These are phyloP conservation scores for Andrena haemorrhoa DNA, from an alignment of 2,888 invertebrate genomes.

Conservation along the genomic window DNA sequence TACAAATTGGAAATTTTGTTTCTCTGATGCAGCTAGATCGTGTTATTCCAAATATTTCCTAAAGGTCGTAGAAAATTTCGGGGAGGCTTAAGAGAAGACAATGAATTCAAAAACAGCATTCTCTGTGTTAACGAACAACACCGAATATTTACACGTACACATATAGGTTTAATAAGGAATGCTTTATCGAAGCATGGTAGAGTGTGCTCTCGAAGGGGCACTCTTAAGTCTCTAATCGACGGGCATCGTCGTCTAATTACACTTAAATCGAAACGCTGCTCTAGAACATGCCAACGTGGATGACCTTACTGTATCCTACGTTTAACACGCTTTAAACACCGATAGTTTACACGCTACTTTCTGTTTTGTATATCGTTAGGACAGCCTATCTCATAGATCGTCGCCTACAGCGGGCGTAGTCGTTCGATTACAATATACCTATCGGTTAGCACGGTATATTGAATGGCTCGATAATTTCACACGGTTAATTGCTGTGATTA, in stretches of 20 bases:
- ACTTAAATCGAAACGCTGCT: slow-evolving; percentile 33
- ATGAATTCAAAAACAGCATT: slow-evolving; percentile 1
- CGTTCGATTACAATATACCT: slow-evolving; percentile 43
- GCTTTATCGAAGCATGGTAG: neutral
- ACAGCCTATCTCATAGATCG: slow-evolving; percentile 61
- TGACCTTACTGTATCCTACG: slow-evolving; percentile 40
- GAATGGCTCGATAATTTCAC: slow-evolving; percentile 44
- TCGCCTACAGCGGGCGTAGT: slow-evolving; percentile 50
- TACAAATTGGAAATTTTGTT: neutral
- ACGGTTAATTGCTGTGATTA: slow-evolving; percentile 35
- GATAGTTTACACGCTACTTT: slow-evolving; percentile 73
- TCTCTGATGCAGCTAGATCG: too few relatives aligned
- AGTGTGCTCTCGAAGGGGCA: neutral
- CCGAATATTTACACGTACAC: slow-evolving; percentile 11
- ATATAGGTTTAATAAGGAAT: neutral
- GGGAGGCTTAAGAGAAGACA: neutral
- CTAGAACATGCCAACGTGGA: slow-evolving; percentile 35
- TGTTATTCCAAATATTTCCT: too few relatives aligned
- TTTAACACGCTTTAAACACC: slow-evolving; percentile 63
- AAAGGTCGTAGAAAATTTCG: neutral
- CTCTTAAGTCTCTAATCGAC: slow-evolving; percentile 19
- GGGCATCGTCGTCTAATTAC: slow-evolving; percentile 29
- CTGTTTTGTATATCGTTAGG: slow-evolving; percentile 74
- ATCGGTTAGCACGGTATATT: slow-evolving; percentile 36
- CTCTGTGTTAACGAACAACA: neutral